Conservation (phyloP, 2,113 vertebrate species). For the Serinus canaria region DNA sequence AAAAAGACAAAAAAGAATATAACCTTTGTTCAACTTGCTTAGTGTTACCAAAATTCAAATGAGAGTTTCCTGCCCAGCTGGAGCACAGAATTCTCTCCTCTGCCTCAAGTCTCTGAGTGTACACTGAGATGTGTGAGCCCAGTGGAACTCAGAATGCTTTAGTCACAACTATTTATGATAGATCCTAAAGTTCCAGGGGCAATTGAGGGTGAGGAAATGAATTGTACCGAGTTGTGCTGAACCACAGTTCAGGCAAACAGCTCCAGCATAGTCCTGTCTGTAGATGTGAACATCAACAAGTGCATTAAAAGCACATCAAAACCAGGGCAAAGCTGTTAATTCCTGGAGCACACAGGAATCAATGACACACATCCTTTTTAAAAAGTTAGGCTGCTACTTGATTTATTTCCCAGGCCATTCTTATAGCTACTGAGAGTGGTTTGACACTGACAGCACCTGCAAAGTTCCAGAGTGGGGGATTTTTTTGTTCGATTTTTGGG, state of each 20-base stretch:
- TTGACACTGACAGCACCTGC: neutral
- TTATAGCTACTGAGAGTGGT: neutral
- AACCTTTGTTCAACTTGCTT: neutral
- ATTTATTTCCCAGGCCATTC: neutral
- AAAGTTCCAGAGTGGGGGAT: rapidly evolving
- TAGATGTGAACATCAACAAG: neutral
- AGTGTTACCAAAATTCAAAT: neutral
- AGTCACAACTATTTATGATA: neutral
- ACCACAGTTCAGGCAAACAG: neutral
- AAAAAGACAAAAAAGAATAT: neutral
- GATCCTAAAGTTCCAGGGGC: neutral
- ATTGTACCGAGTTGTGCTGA: neutral
- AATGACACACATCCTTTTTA: neutral
- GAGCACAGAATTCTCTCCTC: neutral
- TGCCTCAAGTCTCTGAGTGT: neutral
- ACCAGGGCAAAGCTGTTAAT: neutral
- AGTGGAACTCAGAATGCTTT: neutral
- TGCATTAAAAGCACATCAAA: neutral
- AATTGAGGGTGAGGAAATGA: neutral
- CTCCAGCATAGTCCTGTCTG: neutral
- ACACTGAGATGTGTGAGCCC: neutral
- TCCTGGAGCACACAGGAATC: neutral
- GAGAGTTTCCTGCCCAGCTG: neutral
- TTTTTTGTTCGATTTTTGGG: neutral
- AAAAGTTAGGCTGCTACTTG: neutral